Percentiles rank a stretch among this genome's conserved stretches.
These are phyloP conservation scores for Plemyria rubiginata DNA, from an alignment of 2,888 invertebrate species.

Conservation along the genomic window DNA sequence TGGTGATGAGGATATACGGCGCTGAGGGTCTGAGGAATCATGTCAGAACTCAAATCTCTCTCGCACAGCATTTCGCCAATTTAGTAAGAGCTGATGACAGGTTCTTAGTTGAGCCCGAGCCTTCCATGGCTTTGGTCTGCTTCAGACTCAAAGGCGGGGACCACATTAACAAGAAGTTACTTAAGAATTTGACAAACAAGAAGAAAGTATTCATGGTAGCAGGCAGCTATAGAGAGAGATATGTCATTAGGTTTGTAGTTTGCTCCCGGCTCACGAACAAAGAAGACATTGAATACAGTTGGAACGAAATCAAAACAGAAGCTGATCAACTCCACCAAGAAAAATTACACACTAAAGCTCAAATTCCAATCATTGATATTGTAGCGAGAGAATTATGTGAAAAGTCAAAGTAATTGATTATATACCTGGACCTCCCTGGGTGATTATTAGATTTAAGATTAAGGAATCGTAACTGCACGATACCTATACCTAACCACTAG, in stretches of 20 bases:
- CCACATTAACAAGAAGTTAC: constrained; percentile 87
- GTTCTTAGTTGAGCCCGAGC: constrained; percentile 91
- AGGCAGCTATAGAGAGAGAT: constrained; percentile 87
- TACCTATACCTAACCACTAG: no score
- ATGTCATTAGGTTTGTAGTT: constrained; percentile 92
- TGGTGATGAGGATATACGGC: constrained; percentile 93
- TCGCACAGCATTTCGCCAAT: constrained; percentile 92
- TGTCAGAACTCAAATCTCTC: constrained; percentile 89
- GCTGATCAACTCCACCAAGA: constrained; percentile 65
- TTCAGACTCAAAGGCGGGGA: constrained; percentile 93
- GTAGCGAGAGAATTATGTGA: constrained; percentile 62
- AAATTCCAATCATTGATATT: constrained; percentile 66
- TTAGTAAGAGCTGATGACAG: constrained; percentile 88
- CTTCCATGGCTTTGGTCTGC: constrained; percentile 93
- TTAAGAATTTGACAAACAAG: constrained; percentile 89
- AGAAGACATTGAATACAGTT: constrained; percentile 90
- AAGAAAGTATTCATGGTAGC: constrained; percentile 93
- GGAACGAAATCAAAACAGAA: constrained; percentile 87
- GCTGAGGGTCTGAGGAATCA: constrained; percentile 91
- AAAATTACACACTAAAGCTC: constrained; percentile 59
- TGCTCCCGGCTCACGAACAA: constrained; percentile 89
- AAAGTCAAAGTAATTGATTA: constrained; percentile 64
- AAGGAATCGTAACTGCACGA: not conserved
- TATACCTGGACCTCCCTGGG: no score
- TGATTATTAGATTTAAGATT: not conserved